Evolutionary conservation across 2,797 vertebrate genomes (phyloP).

Genomic region (Epinephelus coioides): DNA sequence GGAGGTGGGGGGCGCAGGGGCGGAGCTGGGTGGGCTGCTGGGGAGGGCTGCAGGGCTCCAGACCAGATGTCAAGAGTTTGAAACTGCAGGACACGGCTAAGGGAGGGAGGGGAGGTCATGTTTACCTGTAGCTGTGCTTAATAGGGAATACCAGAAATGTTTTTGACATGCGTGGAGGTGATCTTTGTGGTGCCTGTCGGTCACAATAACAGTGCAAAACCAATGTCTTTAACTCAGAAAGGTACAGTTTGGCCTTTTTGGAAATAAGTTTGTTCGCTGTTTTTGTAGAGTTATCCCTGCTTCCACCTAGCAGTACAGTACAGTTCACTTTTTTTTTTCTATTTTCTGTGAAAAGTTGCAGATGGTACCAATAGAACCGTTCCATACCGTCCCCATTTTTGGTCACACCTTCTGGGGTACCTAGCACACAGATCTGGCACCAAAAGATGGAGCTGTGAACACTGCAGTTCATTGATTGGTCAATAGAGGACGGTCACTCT

Average conservation of each 20-base stretch:
- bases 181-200: background rate
- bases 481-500: too few relatives aligned
- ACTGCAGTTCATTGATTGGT: too few relatives aligned
- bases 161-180: conserved; percentile 15
- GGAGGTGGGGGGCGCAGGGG: conserved; percentile 68
- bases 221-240: background rate
- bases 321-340: too few relatives aligned
- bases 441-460: too few relatives aligned
- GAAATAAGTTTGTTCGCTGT: background rate
- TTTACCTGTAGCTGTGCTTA: conserved; percentile 56
- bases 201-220: background rate
- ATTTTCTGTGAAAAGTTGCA: too few relatives aligned
- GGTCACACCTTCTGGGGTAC: too few relatives aligned
- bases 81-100: conserved; percentile 55
- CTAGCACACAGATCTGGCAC: too few relatives aligned
- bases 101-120: conserved; percentile 32
- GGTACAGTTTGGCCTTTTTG: background rate
- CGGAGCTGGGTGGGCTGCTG: conserved; percentile 71
- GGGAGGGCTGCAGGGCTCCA: conserved; percentile 62
- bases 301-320: too few relatives aligned
- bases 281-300: too few relatives aligned
- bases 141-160: conserved; percentile 31
- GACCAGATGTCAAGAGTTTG: conserved; percentile 85
- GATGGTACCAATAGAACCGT: too few relatives aligned
- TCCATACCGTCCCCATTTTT: too few relatives aligned